Evolutionary conservation across 2,113 vertebrate species (phyloP).

Genomic region (Catagonus wagneri): DNA sequence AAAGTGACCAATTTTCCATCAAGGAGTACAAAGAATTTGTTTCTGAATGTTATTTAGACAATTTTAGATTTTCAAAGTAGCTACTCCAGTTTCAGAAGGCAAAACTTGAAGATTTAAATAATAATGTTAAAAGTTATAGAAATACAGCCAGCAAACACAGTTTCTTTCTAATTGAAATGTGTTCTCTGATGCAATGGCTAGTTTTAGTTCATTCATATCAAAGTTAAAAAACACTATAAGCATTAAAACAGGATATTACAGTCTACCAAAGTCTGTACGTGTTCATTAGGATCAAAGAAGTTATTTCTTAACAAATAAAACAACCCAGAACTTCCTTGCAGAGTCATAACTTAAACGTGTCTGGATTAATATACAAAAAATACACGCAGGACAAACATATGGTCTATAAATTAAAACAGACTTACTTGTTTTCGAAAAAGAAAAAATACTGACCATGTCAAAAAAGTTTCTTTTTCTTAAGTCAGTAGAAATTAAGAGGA

Average conservation of each 20-base stretch:
- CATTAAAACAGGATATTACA: background rate
- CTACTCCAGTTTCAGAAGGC: background rate
- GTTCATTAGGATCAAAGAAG: background rate
- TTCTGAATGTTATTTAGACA: constrained; percentile 21
- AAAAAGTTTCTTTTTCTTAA: constrained; percentile 68
- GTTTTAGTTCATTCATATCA: background rate
- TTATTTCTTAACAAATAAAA: constrained; percentile 42
- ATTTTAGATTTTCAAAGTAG: background rate
- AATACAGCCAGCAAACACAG: background rate
- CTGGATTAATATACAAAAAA: background rate
- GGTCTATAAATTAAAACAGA: constrained; percentile 72
- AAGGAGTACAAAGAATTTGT: background rate
- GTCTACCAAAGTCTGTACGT: background rate
- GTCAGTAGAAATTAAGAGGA: constrained; percentile 46
- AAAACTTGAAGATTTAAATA: constrained; percentile 29
- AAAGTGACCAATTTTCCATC: background rate
- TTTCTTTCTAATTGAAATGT: constrained; percentile 26
- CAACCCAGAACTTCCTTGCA: background rate
- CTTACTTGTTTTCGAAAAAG: constrained; percentile 75
- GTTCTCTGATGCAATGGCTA: background rate
- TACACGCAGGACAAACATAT: background rate
- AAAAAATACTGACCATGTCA: constrained; percentile 67
- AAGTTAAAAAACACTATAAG: constrained; percentile 20
- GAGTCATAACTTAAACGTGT: background rate
- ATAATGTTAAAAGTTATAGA: constrained; percentile 18